Evolutionary conservation across 2,797 vertebrate species (phyloP), one percentile per base, ranked within the genome.

Genomic region (Lithobates pipiens): DNA sequence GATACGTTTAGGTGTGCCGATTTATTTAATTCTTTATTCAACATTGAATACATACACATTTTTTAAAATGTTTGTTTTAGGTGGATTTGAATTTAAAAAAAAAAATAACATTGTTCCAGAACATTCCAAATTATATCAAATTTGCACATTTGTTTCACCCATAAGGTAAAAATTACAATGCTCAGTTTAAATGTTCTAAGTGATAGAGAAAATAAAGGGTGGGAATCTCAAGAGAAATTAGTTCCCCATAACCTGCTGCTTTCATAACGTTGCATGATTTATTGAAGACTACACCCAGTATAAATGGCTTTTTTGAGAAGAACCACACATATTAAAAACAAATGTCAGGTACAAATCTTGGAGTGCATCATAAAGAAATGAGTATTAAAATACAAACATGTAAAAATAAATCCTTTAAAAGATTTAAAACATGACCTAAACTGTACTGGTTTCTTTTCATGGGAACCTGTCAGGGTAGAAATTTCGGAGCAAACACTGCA

Each of bases 301-400:
- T 72, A 79, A 85, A 63, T 65, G 21, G 27, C 39, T 79, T 67
- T 46, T 54, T 78, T 65, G 54, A 72, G 36, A 61, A 84, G 18
- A 65, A 61, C 69, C 50, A 79, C 11, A 78, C 54, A 85, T 79
- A 85, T 85, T 79, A 79, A 72, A 85, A 85, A 85, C 83, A 85
- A 85, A 85, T 85, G 83, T 84, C 54, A 80, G 78, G 78, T 81
- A 72, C 68, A 61, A 85, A 71, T 10, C 65, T 39, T 61, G 39
- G 10, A 84, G 32, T 46, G 42, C 7, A 63, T 42, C 27, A 71
- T 27, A 16, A 18, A 50, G 61, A 77, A 23, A 63, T 39, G 54
- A 50, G 18, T 76, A 83, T 50, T 50, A 76, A 68, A 83, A 42
- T 68, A 29, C 16, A 65, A 42, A 73, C 42, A 83, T 68, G n/a